Evolutionary conservation across 2,888 invertebrate species (phyloP), one percentile per base, ranked within the genome.

Genomic region (Nomada lathburiana): DNA sequence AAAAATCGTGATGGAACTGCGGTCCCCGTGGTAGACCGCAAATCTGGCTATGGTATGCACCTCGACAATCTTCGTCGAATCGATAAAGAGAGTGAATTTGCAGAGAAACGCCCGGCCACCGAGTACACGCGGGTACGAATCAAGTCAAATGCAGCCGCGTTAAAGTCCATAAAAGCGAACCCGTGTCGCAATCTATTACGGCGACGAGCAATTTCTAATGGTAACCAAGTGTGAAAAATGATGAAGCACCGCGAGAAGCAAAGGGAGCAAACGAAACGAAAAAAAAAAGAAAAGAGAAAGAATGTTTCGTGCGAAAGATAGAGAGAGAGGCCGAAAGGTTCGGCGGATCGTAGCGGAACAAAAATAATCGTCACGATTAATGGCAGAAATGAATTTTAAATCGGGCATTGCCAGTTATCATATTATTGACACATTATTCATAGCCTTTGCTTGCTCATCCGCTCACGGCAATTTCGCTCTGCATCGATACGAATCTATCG

Each of bases 1-100:
- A 88, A 88, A 88, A 88, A 88, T 88, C 80, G 57, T 86, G 88
- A 88, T 88, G 82, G 88, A 79, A 88, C 71, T 82, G 88, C 80
- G 88, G 88, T 86, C 53, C 64, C 16, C 60, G 79, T 53, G 88
- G 88, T 81, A 55, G 29, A 88, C 88, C 88, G 88, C 88, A 88
- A 88, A 88, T 88, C 88, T 82, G 75, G 84, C 81, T 77, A 81
- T 62, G 76, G 74, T 85, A 75, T 83, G 83, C 85, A 82, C 74
- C 83, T 73, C 76, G 69, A 60, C 80, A 65, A 87, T 85, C 82
- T 80, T 82, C 82, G 72, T 77, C 80, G 75, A 86, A 88, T 88
- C 87, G 88, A 88, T 84, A 86, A 86, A 85, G 86, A 85, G 86
- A 77, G 80, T 68, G 71, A 76, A 74, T 80, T 84, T 81, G 73